Percentiles rank a stretch among this genome's conserved stretches.
Conservation (phyloP, 2,797 vertebrate genomes). For the Gallinago stenura region DNA sequence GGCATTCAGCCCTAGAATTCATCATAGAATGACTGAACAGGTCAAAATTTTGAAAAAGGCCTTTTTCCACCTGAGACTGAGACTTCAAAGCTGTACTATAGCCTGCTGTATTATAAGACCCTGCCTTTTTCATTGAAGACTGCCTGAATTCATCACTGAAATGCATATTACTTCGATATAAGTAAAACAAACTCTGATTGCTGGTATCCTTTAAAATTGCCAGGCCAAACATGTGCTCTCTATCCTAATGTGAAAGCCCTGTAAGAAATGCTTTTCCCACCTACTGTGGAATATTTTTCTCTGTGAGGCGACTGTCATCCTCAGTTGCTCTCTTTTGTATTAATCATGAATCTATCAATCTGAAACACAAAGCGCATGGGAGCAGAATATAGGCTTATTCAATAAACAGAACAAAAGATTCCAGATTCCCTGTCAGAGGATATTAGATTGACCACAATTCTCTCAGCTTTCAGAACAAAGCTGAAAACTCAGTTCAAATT, state of each 20-base stretch:
- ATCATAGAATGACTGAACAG: neutral
- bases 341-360: constrained; percentile 28
- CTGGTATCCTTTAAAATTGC: neutral
- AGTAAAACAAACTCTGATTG: neutral
- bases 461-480: constrained; percentile 31
- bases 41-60: neutral
- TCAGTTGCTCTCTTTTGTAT: neutral
- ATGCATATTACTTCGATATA: neutral
- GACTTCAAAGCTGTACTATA: neutral
- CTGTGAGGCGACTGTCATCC: neutral
- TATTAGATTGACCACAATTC: constrained; percentile 28
- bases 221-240: neutral
- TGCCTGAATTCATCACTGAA: neutral
- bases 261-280: neutral
- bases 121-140: neutral
- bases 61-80: neutral
- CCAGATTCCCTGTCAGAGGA: constrained; percentile 16
- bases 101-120: neutral
- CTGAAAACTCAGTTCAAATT: constrained; percentile 42
- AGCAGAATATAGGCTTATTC: constrained; percentile 34
- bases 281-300: neutral
- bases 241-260: neutral
- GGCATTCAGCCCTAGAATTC: neutral
- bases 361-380: neutral
- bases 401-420: constrained; percentile 40